Evolutionary conservation across 2,113 vertebrate genomes (phyloP).

Genomic region (Dolichotis patagonum): DNA sequence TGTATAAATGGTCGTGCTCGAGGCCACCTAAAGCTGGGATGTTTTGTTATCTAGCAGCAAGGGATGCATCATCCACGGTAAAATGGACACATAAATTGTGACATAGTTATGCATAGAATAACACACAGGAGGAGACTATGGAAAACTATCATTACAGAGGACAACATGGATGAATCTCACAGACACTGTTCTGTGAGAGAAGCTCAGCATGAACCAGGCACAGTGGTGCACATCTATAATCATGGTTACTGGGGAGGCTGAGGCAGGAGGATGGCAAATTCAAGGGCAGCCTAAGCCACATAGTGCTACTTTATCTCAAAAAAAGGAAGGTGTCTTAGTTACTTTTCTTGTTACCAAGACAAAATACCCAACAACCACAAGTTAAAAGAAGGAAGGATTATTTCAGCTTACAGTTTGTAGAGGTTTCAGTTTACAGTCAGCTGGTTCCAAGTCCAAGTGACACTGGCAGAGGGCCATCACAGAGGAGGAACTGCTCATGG

Average conservation of each 20-base stretch:
- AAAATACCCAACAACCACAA: neutral
- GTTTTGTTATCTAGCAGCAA: conserved; percentile 13
- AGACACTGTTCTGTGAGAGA: neutral
- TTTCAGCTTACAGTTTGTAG: neutral
- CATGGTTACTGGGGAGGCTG: neutral
- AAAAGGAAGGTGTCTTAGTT: neutral
- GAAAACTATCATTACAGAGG: fast-evolving
- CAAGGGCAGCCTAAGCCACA: neutral
- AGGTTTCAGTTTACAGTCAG: neutral
- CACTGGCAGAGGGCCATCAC: neutral
- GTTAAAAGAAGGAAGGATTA: neutral
- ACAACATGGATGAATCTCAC: no score
- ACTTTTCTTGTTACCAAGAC: neutral
- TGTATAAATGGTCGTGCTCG: neutral
- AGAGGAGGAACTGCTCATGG: neutral
- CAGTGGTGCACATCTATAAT: neutral
- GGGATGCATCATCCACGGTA: neutral
- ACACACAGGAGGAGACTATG: neutral
- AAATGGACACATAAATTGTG: neutral
- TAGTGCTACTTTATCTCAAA: neutral
- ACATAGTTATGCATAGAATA: neutral
- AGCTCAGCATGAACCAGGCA: neutral
- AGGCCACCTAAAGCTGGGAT: neutral
- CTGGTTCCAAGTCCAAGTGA: neutral
- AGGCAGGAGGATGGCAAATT: neutral